Conservation (phyloP, 2,888 invertebrate species). For the Pammene fasciana region DNA sequence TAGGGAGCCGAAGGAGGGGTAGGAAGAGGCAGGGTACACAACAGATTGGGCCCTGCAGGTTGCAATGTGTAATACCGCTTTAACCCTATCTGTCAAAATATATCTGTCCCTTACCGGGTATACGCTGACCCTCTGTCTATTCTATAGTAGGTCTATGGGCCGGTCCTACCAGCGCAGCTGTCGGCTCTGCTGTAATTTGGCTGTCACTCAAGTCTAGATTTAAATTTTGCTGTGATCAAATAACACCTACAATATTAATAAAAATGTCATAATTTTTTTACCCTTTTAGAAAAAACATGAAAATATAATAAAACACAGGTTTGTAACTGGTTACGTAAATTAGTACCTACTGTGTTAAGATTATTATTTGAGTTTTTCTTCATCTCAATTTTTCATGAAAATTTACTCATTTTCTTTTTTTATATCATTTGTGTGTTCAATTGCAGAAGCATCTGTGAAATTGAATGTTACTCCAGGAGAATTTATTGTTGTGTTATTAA, state of each 20-base stretch:
- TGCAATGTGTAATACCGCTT: too few relatives aligned
- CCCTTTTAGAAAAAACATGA: constrained; percentile 3
- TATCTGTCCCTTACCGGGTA: too few relatives aligned
- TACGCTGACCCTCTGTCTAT: too few relatives aligned
- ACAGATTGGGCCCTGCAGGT: too few relatives aligned
- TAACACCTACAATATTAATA: neutral
- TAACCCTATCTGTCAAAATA: too few relatives aligned
- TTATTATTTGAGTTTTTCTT: neutral
- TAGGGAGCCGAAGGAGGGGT: too few relatives aligned
- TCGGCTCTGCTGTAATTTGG: neutral
- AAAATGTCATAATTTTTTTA: neutral
- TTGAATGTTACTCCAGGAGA: neutral
- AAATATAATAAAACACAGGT: constrained; percentile 24
- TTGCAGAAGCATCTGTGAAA: neutral
- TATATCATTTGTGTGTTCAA: neutral
- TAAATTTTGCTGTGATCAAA: constrained; percentile 17
- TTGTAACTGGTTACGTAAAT: constrained; percentile 31
- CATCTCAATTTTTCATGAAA: neutral
- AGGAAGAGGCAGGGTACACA: too few relatives aligned
- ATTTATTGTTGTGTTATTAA: neutral
- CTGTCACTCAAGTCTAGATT: constrained; percentile 1
- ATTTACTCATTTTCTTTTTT: neutral
- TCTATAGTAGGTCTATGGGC: too few relatives aligned
- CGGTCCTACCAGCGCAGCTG: too few relatives aligned
- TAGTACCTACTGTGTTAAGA: constrained; percentile 7